Conservation (phyloP, 2,797 vertebrate species). For the Poecilia velifera region DNA sequence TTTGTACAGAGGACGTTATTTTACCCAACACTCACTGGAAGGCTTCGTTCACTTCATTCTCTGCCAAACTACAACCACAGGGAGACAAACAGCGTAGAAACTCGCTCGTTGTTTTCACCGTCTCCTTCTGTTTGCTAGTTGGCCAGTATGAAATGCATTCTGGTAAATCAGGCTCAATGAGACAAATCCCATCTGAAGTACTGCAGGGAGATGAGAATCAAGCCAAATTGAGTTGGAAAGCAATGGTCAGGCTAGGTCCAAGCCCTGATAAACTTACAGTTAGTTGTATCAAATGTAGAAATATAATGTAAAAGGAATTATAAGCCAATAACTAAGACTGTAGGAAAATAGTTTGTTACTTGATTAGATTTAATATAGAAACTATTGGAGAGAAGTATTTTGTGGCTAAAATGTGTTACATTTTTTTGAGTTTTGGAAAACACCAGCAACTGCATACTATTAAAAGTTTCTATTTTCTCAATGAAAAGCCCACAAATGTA, state of each 20-base stretch:
- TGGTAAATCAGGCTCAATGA: no score
- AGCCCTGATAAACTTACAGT: background rate
- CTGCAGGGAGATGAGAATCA: no score
- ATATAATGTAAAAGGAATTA: background rate
- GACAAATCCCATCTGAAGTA: no score
- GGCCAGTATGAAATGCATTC: no score
- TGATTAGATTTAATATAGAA: background rate
- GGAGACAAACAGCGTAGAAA: no score
- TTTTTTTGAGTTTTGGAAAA: background rate
- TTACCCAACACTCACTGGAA: no score
- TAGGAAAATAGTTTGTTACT: background rate
- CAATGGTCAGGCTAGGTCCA: background rate
- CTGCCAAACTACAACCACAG: no score
- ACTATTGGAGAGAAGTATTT: background rate
- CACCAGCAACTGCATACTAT: background rate
- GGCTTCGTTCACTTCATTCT: no score
- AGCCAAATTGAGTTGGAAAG: no score
- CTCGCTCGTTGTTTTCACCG: no score
- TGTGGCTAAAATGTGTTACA: background rate
- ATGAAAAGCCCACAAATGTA: background rate
- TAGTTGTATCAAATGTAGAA: background rate
- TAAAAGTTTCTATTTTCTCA: background rate
- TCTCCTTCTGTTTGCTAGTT: no score
- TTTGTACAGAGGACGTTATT: no score
- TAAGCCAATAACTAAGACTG: background rate